Percentiles rank a stretch among this genome's conserved stretches.
Conservation (phyloP, 2,888 invertebrate species). For the Cheilosia scutellata region DNA sequence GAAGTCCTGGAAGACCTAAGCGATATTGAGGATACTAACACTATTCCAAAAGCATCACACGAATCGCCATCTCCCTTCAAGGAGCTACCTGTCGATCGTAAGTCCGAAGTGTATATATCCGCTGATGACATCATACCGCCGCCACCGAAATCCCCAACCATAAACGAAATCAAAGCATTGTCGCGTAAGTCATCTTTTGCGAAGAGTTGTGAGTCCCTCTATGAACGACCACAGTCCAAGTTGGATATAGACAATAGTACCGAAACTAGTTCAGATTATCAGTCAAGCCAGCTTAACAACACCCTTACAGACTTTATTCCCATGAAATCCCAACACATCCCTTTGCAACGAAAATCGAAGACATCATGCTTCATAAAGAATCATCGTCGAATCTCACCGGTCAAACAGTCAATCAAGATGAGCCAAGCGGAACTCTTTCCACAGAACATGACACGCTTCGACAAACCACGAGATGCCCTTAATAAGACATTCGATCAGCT, state of each 20-base stretch:
- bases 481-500: constrained; percentile 87
- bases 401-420: constrained; percentile 81
- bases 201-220: constrained; percentile 81
- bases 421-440: constrained; percentile 81
- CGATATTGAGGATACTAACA: constrained; percentile 36
- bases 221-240: constrained; percentile 78
- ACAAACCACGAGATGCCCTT: constrained; percentile 88
- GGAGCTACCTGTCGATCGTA: constrained; percentile 17
- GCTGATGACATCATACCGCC: constrained; percentile 7
- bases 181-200: constrained; percentile 78
- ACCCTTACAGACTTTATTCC: constrained; percentile 63
- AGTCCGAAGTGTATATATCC: background rate
- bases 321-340: constrained; percentile 78
- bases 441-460: constrained; percentile 85
- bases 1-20: constrained; percentile 56
- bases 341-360: constrained; percentile 82
- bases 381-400: constrained; percentile 82
- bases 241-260: constrained; percentile 79
- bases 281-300: constrained; percentile 78
- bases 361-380: constrained; percentile 81
- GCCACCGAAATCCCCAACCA: constrained; percentile 77
- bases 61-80: constrained; percentile 28
- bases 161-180: constrained; percentile 77
- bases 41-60: constrained; percentile 54
- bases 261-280: constrained; percentile 80